Base-by-base conservation (phyloP, 2,797 vertebrate genomes). In the Tympanoctomys barrerae region DNA sequence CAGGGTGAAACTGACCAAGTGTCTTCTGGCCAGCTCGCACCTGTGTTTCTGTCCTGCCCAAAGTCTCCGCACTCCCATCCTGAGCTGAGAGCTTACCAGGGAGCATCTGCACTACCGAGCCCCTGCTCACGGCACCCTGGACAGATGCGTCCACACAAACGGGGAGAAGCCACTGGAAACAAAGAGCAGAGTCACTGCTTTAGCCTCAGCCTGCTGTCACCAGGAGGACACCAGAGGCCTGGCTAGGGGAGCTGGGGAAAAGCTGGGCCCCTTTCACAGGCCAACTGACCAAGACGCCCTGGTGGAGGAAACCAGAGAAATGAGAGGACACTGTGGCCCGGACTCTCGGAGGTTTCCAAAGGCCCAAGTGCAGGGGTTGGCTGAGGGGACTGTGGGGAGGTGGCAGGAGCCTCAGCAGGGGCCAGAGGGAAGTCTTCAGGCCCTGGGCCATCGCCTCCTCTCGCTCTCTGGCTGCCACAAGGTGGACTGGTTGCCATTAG, bases 51-150 rank as follows among this genome's bases (percentile, higher is more conserved):
- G 28, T 10, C 49, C 49, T 78, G 24, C 62, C 1, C 4, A 39
- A 85, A 89, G 81, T n/a, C 1, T 5, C 11, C 57, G 19, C 19
- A 59, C 11, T 26, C 33, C 33, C 42, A 33, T 49, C 79, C n/a
- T 81, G 85, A 78, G 61, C 71, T 39, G n/a, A 91, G 66, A 13
- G 28, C 1, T 59, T 39, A 21, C 10, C 39, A 31, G 31, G 62
- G 24, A 31, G 13, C 7, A 26, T 4, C 0, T 13, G 52, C 5
- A 1, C 28, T 62, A 1, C 24, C 0, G 9, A 26, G 21, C 1
- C 12, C 33, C 6, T 54, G 10, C 18, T 49, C 33, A 4, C 16
- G 22, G 28, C 14, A 36, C n/a, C 83, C 10, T 14, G 31, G 14
- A 24, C 57, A 61, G 19, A 77, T 3, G 59, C 7, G 7, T 6